phyloP scores from a whole-genome alignment of 2,113 vertebrate species.

The Caloenas nicobarica region DNA sequence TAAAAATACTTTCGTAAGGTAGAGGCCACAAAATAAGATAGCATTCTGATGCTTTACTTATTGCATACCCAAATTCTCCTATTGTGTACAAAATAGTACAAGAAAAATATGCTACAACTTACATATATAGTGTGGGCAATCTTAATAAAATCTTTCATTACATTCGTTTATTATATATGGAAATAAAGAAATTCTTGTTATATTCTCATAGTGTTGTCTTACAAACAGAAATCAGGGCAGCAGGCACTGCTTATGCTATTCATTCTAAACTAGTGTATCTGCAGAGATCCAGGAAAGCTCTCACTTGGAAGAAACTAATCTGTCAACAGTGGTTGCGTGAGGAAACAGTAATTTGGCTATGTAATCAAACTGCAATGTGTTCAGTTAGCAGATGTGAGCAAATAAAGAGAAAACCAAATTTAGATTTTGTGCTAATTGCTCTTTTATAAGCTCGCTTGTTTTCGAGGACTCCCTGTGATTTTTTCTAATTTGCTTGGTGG shows the following conservation, averaged over 20 bases:
- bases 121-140: not conserved
- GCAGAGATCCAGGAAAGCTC: conserved; percentile 48
- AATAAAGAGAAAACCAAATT: conserved; percentile 69
- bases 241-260: not conserved
- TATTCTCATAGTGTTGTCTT: not conserved
- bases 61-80: not conserved
- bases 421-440: conserved; percentile 56
- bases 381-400: conserved; percentile 76
- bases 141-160: not conserved
- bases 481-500: conserved; percentile 52
- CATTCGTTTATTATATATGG: not conserved
- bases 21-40: not conserved
- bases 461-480: conserved; percentile 69
- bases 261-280: not conserved
- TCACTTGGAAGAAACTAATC: conserved; percentile 60
- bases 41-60: not conserved
- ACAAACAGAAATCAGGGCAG: not conserved
- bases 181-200: not conserved
- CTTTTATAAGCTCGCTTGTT: conserved; percentile 63
- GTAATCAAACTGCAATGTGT: conserved; percentile 74
- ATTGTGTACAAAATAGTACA: not conserved
- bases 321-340: conserved; percentile 23
- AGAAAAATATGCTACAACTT: not conserved
- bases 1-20: not conserved
- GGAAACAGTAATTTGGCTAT: conserved; percentile 66